Percentiles rank a stretch among this genome's conserved stretches.
Evolutionary conservation across 1,140 invertebrate genomes (phyloP).

Genomic region (Neomicropteryx cornuta): DNA sequence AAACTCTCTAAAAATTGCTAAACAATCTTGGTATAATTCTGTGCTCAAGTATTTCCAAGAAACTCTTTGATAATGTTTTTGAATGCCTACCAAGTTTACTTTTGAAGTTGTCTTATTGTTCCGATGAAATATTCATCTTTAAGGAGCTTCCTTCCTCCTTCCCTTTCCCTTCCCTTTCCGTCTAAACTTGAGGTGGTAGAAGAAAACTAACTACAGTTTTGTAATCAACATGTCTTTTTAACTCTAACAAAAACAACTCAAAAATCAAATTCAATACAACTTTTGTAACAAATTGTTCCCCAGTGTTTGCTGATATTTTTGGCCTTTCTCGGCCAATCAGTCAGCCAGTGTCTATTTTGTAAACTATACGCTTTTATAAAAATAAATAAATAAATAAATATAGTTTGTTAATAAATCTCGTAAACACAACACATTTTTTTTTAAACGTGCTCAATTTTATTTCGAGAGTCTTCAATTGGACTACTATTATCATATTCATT

Average conservation of each 20-base stretch:
- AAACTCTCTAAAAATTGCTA: neutral
- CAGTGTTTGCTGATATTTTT: no score
- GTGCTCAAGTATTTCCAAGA: neutral
- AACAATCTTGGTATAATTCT: neutral
- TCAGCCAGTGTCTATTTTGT: no score
- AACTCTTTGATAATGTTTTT: neutral
- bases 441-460: no score
- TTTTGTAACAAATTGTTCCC: neutral
- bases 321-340: no score
- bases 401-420: no score
- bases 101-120: neutral
- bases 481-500: no score
- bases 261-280: neutral
- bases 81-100: neutral
- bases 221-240: neutral
- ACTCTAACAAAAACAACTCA: neutral
- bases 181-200: neutral
- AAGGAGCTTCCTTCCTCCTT: neutral
- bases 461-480: no score
- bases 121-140: neutral
- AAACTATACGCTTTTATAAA: no score
- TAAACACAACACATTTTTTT: no score
- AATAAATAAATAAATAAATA: no score
- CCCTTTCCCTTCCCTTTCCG: neutral
- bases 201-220: neutral